These are phyloP conservation scores for Pseudomugil gertrudae DNA, from an alignment of 2,797 vertebrate species.

Conservation along the genomic window DNA sequence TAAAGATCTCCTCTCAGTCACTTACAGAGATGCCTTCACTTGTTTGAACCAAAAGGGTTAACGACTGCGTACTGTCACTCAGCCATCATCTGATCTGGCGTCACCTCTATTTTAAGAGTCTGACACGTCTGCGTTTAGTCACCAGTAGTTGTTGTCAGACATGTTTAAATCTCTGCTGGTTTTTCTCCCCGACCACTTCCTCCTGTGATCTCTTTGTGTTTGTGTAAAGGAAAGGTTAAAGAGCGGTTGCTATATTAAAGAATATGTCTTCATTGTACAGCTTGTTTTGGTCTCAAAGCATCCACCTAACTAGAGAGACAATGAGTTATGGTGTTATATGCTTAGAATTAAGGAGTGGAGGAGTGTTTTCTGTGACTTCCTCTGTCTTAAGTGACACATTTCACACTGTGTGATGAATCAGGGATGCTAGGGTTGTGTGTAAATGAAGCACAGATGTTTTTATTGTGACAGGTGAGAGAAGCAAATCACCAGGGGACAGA, in stretches of 20 bases:
- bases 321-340: neutral
- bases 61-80: constrained; percentile 17
- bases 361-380: neutral
- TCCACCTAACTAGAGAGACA: neutral
- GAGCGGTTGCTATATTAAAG: neutral
- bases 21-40: neutral
- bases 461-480: neutral
- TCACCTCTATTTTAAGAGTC: constrained; percentile 55
- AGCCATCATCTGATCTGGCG: constrained; percentile 8
- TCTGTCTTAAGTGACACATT: neutral
- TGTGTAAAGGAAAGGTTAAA: neutral
- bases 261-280: neutral
- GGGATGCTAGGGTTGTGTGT: neutral
- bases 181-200: neutral
- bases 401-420: neutral
- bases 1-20: neutral
- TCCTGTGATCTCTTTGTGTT: neutral
- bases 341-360: neutral
- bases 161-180: constrained; percentile 20
- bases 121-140: constrained; percentile 57
- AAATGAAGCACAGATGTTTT: neutral
- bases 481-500: neutral
- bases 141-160: constrained; percentile 36
- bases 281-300: neutral
- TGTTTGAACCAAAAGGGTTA: constrained; percentile 49